phyloP scores from a whole-genome alignment of 2,797 vertebrate genomes.

The Channallabes apus region DNA sequence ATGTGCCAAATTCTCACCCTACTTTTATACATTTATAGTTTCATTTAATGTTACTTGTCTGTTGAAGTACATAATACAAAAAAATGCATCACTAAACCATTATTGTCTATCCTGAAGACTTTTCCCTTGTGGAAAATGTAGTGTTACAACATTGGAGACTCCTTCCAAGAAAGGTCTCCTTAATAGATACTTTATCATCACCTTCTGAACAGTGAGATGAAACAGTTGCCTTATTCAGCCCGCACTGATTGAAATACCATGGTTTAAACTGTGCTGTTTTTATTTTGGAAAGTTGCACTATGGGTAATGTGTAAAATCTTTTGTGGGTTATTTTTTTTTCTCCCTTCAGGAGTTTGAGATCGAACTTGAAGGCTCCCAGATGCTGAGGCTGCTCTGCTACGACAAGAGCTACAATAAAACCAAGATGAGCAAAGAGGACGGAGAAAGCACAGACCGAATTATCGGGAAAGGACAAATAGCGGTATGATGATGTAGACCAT shows the following conservation, averaged over 20 bases:
- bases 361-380: conserved; percentile 89
- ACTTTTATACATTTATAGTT: neutral
- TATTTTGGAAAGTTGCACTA: neutral
- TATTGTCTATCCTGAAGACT: neutral
- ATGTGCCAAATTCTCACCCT: neutral
- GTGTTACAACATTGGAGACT: neutral
- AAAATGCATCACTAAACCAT: neutral
- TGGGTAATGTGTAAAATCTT: neutral
- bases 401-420: conserved; percentile 87
- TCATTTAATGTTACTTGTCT: neutral
- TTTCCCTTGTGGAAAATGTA: neutral
- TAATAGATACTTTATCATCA: neutral
- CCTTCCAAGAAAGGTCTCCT: neutral
- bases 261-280: neutral
- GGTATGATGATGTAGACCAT: conserved; percentile 72
- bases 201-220: neutral
- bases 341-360: conserved; percentile 85
- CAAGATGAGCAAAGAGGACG: conserved; percentile 80
- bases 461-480: conserved; percentile 88
- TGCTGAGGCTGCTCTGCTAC: conserved; percentile 84
- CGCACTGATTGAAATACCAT: neutral
- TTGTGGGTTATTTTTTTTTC: neutral
- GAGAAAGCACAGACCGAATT: conserved; percentile 81
- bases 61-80: neutral
- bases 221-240: neutral